phyloP scores from a whole-genome alignment of 2,888 invertebrate species.

The Orthosia incerta region DNA sequence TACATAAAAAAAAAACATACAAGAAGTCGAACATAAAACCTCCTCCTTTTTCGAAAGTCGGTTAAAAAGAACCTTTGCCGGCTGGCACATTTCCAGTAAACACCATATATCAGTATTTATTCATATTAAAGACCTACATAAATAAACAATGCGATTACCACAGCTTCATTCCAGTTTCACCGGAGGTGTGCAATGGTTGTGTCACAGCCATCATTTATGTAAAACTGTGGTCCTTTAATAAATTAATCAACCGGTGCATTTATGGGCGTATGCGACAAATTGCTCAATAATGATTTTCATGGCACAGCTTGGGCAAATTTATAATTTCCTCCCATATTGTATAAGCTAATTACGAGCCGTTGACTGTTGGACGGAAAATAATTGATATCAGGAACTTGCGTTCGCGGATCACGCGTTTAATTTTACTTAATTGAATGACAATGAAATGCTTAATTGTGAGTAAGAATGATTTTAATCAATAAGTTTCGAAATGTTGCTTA shows the following conservation, averaged over 20 bases:
- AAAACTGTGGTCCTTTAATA: constrained; percentile 82
- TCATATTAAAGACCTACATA: constrained; percentile 38
- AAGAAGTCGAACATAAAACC: too few species aligned
- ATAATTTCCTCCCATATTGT: constrained; percentile 75
- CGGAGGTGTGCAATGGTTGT: constrained; percentile 48
- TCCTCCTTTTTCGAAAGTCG: too few species aligned
- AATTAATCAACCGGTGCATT: constrained; percentile 85
- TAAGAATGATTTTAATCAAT: constrained; percentile 30
- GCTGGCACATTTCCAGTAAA: constrained; percentile 26
- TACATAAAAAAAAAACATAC: too few species aligned
- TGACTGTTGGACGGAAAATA: constrained; percentile 63
- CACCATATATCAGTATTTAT: constrained; percentile 23
- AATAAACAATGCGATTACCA: constrained; percentile 46
- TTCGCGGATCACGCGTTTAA: constrained; percentile 58
- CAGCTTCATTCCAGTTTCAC: constrained; percentile 46
- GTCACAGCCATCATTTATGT: constrained; percentile 76
- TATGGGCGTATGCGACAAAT: constrained; percentile 81
- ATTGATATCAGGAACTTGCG: constrained; percentile 62
- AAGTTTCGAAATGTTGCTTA: too few species aligned
- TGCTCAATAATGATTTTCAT: constrained; percentile 82
- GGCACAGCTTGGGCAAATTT: constrained; percentile 79
- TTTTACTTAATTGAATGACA: constrained; percentile 46
- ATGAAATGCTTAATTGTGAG: constrained; percentile 22
- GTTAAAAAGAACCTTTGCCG: not conserved
- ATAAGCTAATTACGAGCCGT: constrained; percentile 69